Conservation (phyloP, 2,888 invertebrate genomes). For the Oscheius sp. region DNA sequence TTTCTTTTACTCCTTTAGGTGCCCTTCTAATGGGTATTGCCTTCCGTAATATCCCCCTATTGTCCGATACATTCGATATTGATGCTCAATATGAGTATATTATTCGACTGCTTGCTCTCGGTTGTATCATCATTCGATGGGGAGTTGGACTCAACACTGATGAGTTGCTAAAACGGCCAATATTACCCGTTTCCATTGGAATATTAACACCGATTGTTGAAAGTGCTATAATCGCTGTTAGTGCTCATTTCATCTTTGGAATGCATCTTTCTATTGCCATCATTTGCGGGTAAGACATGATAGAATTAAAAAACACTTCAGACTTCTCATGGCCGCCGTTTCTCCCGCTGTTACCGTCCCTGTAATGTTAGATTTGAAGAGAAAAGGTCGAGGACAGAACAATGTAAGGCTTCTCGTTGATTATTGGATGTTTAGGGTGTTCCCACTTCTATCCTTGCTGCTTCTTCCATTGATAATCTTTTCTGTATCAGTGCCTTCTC, state of each 20-base stretch:
- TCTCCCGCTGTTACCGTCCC: conserved; percentile 61
- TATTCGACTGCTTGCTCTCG: conserved; percentile 22
- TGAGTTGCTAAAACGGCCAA: conserved; percentile 19
- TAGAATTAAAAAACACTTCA: neutral
- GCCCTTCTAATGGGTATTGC: conserved; percentile 29
- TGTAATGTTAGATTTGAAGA: conserved; percentile 30
- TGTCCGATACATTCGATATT: conserved; percentile 24
- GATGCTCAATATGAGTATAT: conserved; percentile 21
- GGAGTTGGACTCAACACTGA: conserved; percentile 23
- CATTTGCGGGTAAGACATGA: conserved; percentile 29
- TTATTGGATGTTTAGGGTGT: conserved; percentile 38
- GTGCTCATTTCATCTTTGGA: conserved; percentile 26
- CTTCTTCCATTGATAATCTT: conserved; percentile 54
- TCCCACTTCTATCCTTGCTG: conserved; percentile 56
- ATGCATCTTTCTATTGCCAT: conserved; percentile 23
- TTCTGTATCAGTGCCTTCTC: conserved; percentile 38
- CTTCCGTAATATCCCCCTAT: conserved; percentile 29
- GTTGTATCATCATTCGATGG: conserved; percentile 31
- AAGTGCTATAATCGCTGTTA: conserved; percentile 18
- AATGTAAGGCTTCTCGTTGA: neutral
- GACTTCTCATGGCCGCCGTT: conserved; percentile 51
- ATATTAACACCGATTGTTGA: conserved; percentile 22
- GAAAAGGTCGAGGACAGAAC: conserved; percentile 16
- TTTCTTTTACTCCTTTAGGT: neutral
- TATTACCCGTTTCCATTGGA: conserved; percentile 24